These are phyloP conservation scores for Brachionichthys hirsutus DNA, from an alignment of 2,113 vertebrate species.

Conservation along the genomic window DNA sequence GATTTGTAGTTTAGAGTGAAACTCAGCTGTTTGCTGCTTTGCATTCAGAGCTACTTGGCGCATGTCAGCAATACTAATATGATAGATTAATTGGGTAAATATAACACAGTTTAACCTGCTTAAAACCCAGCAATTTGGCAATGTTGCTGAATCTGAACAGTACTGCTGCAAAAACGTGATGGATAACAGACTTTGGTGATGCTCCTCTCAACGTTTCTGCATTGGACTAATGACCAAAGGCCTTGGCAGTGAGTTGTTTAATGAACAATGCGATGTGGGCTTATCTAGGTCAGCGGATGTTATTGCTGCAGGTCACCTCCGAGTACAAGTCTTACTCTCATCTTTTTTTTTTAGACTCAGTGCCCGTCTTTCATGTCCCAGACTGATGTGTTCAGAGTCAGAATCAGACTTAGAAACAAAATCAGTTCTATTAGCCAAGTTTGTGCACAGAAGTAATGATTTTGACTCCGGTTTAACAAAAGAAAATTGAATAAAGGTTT, in stretches of 20 bases:
- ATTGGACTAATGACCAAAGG: slow-evolving; percentile 28
- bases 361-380: slow-evolving; percentile 1
- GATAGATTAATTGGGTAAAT: too few species aligned
- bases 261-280: slow-evolving; percentile 36
- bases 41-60: too few species aligned
- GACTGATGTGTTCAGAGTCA: slow-evolving; percentile 6
- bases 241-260: slow-evolving; percentile 4
- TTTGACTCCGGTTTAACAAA: too few species aligned
- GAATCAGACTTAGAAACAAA: too few species aligned
- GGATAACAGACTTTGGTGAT: slow-evolving; percentile 18
- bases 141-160: slow-evolving; percentile 2
- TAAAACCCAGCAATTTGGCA: too few species aligned
- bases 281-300: slow-evolving; percentile 48
- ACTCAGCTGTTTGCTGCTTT: too few species aligned
- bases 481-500: too few species aligned
- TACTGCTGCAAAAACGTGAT: neutral
- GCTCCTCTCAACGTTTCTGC: slow-evolving; percentile 22
- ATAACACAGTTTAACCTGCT: too few species aligned
- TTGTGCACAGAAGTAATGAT: too few species aligned
- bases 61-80: too few species aligned
- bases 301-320: slow-evolving; percentile 42
- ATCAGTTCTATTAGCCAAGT: too few species aligned
- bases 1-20: too few species aligned
- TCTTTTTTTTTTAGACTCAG: slow-evolving; percentile 30
- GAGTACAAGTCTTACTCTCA: slow-evolving; percentile 27